Evolutionary conservation across 2,797 vertebrate species (phyloP), one percentile per base, ranked within the genome.

Genomic region (Channallabes apus): DNA sequence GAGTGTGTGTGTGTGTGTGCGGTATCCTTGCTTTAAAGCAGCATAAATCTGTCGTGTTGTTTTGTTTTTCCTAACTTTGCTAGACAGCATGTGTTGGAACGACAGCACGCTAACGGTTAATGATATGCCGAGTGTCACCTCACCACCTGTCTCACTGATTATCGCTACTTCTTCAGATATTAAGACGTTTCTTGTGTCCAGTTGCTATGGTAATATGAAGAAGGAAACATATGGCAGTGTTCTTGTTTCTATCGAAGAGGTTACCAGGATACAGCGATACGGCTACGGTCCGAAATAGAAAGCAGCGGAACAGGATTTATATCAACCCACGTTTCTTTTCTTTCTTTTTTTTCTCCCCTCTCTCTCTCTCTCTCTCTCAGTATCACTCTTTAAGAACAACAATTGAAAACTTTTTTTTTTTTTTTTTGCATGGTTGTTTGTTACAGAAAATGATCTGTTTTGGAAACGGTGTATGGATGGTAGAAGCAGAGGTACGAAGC

Each of bases 171-270:
- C 61, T 83, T 38, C n/a, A 27, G 35, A 80, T 67, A 90, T 88
- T 80, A 90, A 91, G 87, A 90, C 90, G 75, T 88, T 87, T 85
- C 84, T 81, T 71, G 0, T 54, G 84, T 86, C 64, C 68, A 77
- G 93, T 94, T 94, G 91, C 94, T 92, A 94, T 94, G 92, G 92
- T 84, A 87, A 94, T 92, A 78, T 89, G 84, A 86, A 89, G 91
- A 88, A 88, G 84, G 62, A 72, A 84, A 46, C 89, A 92, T 90
- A 92, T 90, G 84, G 82, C 72, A 86, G 41, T 80, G 80, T 64
- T 86, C 86, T 68, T 88, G 54, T 91, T 92, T 90, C 85, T 76
- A 90, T 88, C 17, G 20, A 11, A 17, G 32, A 73, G 86, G 91
- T 92, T 89, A 91, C 84, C 17, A 82, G 87, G 89, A 90, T 80